These are phyloP conservation scores for Pentamera pediparva DNA, from an alignment of 53 echinoderm and acorn worm species.

Conservation along the genomic window DNA sequence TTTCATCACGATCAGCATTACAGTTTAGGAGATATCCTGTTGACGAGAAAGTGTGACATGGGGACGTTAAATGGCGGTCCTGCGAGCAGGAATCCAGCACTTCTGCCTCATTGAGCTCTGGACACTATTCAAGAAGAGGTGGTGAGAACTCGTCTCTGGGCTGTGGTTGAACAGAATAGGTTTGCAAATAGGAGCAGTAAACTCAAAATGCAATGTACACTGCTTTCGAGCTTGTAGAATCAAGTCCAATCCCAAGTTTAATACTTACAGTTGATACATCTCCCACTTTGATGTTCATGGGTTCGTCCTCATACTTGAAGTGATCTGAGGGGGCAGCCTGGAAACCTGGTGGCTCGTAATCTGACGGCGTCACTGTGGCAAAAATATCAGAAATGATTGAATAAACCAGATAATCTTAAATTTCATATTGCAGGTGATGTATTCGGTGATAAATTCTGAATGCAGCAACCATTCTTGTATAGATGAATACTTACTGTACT, in stretches of 20 bases:
- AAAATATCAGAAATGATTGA: not conserved
- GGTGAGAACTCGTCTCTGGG: too few relatives aligned
- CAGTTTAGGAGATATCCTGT: too few relatives aligned
- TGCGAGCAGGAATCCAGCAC: too few relatives aligned
- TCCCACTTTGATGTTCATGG: constrained; percentile 90
- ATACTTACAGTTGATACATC: constrained; percentile 84
- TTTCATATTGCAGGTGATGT: not conserved
- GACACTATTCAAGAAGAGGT: too few relatives aligned
- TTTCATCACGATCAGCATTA: too few relatives aligned
- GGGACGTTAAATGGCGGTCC: too few relatives aligned
- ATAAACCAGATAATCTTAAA: not conserved
- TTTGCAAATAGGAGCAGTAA: not conserved
- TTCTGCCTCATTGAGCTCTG: too few relatives aligned
- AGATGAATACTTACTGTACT: too few relatives aligned
- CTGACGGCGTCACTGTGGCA: constrained; percentile 68
- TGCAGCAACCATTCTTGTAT: too few relatives aligned
- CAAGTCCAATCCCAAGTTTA: not conserved
- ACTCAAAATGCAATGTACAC: not conserved
- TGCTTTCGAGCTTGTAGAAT: not conserved
- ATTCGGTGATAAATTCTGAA: too few relatives aligned
- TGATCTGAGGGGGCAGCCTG: constrained; percentile 64
- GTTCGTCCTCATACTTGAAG: constrained; percentile 79
- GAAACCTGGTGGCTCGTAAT: constrained; percentile 95
- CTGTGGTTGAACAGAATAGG: not conserved
- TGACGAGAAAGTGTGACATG: too few relatives aligned